Percentiles rank a stretch among this genome's conserved stretches.
These are phyloP conservation scores for Gracilinanus agilis DNA, from an alignment of 2,113 vertebrate species.

Conservation along the genomic window DNA sequence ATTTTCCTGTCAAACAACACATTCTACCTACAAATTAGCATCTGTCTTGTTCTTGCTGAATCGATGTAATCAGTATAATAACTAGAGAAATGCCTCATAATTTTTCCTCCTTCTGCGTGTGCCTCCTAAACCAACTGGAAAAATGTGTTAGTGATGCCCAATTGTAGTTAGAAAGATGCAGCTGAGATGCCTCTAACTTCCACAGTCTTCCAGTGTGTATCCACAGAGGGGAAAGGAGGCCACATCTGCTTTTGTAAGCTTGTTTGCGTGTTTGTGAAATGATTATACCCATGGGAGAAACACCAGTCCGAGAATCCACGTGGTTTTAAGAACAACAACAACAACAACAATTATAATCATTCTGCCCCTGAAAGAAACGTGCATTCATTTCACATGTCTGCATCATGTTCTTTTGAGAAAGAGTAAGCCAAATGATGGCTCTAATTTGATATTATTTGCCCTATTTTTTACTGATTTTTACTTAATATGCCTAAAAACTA, in stretches of 20 bases:
- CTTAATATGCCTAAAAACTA: conserved; percentile 70
- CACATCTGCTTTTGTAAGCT: conserved; percentile 67
- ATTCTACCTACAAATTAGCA: conserved; percentile 59
- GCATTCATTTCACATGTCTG: neutral
- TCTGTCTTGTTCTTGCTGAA: conserved; percentile 63
- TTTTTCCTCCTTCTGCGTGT: conserved; percentile 65
- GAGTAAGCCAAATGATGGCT: neutral
- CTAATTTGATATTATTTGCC: conserved; percentile 59
- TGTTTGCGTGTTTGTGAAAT: neutral
- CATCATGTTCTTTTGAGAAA: conserved; percentile 37
- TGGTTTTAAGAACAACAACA: conserved; percentile 49
- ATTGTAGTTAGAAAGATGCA: conserved; percentile 41
- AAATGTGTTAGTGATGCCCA: conserved; percentile 54
- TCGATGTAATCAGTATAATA: conserved; percentile 63
- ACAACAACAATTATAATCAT: conserved; percentile 51
- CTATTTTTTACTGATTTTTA: conserved; percentile 12
- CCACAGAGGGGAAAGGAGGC: conserved; percentile 25
- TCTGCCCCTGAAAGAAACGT: conserved; percentile 35
- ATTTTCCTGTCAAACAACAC: conserved; percentile 64
- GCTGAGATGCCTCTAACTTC: conserved; percentile 53
- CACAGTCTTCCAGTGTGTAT: neutral
- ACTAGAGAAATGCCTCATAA: conserved; percentile 62
- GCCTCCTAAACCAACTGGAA: conserved; percentile 60
- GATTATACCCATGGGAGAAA: conserved; percentile 51
- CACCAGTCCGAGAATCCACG: conserved; percentile 30